A percentile compares a stretch with the other conserved stretches of the same genome.
Evolutionary conservation across 2,888 invertebrate species (phyloP).

Genomic region (Sarcophaga caerulescens): DNA sequence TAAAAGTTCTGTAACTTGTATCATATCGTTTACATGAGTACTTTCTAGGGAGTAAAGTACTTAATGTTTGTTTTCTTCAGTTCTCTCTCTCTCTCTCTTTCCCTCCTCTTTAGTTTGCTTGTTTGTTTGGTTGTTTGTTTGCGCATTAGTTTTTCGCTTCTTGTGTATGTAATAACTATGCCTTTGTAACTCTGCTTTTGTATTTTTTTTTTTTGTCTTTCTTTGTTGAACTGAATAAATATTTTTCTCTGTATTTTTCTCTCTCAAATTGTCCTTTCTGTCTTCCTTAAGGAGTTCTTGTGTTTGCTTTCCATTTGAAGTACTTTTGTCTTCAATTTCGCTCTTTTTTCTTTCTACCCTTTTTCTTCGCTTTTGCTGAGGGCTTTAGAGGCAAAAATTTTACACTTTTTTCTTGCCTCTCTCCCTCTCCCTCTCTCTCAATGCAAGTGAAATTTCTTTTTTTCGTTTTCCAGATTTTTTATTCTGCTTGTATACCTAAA

Average conservation of each 20-base stretch:
- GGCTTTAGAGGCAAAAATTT: conserved; percentile 32
- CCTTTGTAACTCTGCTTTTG: conserved; percentile 13
- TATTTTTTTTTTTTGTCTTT: conserved; percentile 22
- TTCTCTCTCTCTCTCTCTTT: neutral
- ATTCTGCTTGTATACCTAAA: neutral
- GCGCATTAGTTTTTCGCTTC: neutral
- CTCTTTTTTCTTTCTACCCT: neutral
- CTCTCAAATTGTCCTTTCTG: neutral
- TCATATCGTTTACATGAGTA: neutral
- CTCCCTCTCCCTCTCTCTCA: neutral
- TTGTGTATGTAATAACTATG: neutral
- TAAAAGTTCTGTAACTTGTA: neutral
- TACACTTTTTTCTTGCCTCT: conserved; percentile 23
- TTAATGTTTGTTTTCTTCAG: conserved; percentile 21
- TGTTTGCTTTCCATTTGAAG: conserved; percentile 34
- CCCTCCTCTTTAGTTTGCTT: neutral
- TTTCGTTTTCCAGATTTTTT: neutral
- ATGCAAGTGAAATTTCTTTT: neutral
- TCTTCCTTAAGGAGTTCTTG: conserved; percentile 1
- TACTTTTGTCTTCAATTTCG: conserved; percentile 1
- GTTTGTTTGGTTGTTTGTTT: too few relatives aligned
- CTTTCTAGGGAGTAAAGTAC: conserved; percentile 37
- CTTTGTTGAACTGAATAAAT: neutral
- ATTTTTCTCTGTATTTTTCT: neutral
- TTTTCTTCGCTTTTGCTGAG: neutral